These are phyloP conservation scores for Laticauda laticaudata DNA, from an alignment of 2,113 vertebrate species.

Conservation along the genomic window DNA sequence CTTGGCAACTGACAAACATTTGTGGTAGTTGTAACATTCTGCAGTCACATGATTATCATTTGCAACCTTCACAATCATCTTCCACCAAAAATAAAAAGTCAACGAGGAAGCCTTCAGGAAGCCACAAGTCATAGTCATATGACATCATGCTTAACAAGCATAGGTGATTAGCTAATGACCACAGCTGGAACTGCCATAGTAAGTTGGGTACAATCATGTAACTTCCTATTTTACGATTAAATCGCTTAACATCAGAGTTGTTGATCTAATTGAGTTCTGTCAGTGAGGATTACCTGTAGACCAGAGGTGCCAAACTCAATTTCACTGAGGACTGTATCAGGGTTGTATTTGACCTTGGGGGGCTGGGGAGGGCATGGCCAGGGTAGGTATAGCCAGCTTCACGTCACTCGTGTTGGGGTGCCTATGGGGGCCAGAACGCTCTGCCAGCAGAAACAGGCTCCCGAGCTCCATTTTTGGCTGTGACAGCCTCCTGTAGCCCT, in stretches of 20 bases:
- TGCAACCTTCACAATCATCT: neutral
- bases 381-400: no score
- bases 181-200: neutral
- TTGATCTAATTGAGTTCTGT: neutral
- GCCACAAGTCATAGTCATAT: neutral
- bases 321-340: no score
- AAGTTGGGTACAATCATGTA: neutral
- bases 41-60: neutral
- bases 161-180: neutral
- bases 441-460: no score
- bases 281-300: neutral
- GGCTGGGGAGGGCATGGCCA: no score
- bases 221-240: neutral
- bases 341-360: no score
- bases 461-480: no score
- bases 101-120: neutral
- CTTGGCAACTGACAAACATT: neutral
- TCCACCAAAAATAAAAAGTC: neutral
- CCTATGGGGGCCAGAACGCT: no score
- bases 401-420: no score
- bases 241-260: neutral
- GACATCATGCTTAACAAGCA: neutral
- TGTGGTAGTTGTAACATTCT: neutral
- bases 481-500: no score
- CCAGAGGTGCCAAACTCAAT: no score